Percentiles rank a stretch among this genome's conserved stretches.
Evolutionary conservation across 2,888 invertebrate species (phyloP).

Genomic region (Amblyjoppa fuscipennis): DNA sequence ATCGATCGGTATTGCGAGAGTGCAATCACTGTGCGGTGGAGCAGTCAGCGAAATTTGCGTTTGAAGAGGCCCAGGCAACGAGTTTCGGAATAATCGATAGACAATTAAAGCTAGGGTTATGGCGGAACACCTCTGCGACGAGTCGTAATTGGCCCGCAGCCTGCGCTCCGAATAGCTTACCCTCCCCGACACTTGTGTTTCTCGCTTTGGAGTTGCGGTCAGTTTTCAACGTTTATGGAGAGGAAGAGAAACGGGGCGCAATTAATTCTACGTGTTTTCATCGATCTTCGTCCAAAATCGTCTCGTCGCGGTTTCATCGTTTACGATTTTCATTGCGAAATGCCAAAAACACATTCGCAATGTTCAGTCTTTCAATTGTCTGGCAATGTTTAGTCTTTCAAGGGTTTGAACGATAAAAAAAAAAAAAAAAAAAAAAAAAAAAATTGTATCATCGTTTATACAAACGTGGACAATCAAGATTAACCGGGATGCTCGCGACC

Average conservation of each 20-base stretch:
- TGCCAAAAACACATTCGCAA: neutral
- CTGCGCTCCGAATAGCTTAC: neutral
- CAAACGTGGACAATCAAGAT: too few species aligned
- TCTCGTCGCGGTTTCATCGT: neutral
- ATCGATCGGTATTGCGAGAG: neutral
- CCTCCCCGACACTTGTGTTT: neutral
- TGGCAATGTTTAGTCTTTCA: neutral
- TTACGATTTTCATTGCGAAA: neutral
- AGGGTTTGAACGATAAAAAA: neutral
- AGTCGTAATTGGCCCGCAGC: neutral
- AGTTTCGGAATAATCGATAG: slow-evolving; percentile 19
- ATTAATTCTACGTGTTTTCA: slow-evolving; percentile 7
- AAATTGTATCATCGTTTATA: too few species aligned
- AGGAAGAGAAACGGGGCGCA: neutral
- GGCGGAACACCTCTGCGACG: neutral
- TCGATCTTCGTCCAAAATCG: neutral
- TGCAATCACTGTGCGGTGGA: neutral
- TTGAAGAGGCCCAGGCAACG: neutral
- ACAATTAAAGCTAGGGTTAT: neutral
- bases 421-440: too few species aligned
- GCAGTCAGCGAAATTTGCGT: neutral
- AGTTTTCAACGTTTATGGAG: neutral
- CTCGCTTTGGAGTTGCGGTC: slow-evolving; percentile 1
- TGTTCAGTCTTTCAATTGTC: too few species aligned
- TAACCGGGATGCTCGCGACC: too few species aligned